These are phyloP conservation scores for Papilio protenor DNA, from an alignment of 2,888 invertebrate species.

Conservation along the genomic window DNA sequence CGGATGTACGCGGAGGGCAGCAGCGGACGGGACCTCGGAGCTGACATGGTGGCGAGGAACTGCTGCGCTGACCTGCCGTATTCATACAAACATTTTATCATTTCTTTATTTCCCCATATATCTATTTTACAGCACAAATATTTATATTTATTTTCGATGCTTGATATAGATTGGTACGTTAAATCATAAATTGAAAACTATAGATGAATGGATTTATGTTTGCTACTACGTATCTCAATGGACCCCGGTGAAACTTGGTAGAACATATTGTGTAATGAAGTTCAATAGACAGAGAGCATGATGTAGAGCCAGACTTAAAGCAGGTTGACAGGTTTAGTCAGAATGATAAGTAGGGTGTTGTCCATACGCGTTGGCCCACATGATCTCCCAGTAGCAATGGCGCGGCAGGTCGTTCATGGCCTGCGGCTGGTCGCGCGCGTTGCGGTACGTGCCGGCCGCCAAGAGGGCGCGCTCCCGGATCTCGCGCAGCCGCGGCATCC, in stretches of 20 bases:
- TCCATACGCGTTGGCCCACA: conserved; percentile 27
- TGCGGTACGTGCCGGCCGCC: neutral
- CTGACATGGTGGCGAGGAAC: neutral
- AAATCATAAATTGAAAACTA: too few species aligned
- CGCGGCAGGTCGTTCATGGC: neutral
- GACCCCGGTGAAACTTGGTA: too few species aligned
- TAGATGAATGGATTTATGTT: too few species aligned
- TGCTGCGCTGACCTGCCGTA: conserved; percentile 1
- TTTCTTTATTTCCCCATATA: neutral
- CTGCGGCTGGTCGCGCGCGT: neutral
- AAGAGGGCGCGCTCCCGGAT: neutral
- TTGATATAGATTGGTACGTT: too few species aligned
- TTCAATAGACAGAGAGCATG: too few species aligned
- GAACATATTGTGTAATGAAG: too few species aligned
- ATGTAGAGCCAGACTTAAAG: too few species aligned
- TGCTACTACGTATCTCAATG: too few species aligned
- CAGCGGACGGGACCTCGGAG: neutral
- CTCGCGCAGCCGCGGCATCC: neutral
- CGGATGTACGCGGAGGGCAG: neutral
- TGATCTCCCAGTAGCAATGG: conserved; percentile 19
- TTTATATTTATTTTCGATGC: too few species aligned
- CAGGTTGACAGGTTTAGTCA: neutral
- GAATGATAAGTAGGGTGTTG: neutral
- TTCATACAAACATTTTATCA: too few species aligned
- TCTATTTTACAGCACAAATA: too few species aligned